phyloP scores from a whole-genome alignment of 2,888 invertebrate species.

The Tachina grossa region DNA sequence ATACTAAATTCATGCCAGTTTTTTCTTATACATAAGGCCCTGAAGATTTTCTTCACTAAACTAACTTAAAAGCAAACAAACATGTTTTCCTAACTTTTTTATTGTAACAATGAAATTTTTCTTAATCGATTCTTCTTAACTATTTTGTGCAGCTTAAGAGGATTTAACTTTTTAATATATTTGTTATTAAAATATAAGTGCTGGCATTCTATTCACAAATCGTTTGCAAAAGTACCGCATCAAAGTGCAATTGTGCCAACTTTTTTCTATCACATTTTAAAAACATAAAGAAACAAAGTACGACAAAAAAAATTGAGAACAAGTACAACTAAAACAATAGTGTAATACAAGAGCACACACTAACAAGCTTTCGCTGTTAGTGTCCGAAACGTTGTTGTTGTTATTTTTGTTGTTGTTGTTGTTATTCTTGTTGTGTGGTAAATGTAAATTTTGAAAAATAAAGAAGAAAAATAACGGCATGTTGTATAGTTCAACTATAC shows the following conservation, averaged over 20 bases:
- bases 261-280: not conserved
- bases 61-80: no score
- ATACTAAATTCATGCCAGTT: no score
- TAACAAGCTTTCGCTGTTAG: not conserved
- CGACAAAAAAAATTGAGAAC: not conserved
- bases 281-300: not conserved
- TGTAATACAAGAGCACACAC: slow-evolving; percentile 3
- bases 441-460: slow-evolving; percentile 59
- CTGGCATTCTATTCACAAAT: not conserved
- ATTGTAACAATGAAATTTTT: no score
- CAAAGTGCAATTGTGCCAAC: slow-evolving; percentile 7
- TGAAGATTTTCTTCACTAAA: no score
- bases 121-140: no score
- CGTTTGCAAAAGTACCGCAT: not conserved
- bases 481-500: slow-evolving; percentile 66
- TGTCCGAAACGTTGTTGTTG: slow-evolving; percentile 3
- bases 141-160: no score
- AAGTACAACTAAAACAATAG: slow-evolving; percentile 1
- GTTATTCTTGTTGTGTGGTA: slow-evolving; percentile 33
- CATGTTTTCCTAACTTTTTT: no score
- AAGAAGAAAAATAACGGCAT: slow-evolving; percentile 15
- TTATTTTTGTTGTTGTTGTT: not conserved
- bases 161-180: no score
- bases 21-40: no score
- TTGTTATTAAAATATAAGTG: no score